Evolutionary conservation across 2,113 vertebrate species (phyloP).

Genomic region (Xyliphius kryptos): DNA sequence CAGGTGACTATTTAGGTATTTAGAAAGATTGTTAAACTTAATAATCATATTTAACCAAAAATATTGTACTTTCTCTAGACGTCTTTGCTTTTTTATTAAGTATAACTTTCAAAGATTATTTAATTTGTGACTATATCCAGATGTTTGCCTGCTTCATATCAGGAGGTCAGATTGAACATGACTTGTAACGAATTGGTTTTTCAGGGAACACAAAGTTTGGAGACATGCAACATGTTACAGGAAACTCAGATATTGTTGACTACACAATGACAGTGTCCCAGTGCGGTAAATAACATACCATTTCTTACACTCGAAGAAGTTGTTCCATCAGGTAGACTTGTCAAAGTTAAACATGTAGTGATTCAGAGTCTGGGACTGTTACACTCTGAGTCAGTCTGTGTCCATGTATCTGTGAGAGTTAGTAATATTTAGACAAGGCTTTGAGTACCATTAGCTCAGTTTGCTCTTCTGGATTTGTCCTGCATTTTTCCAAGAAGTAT

Average conservation of each 20-base stretch:
- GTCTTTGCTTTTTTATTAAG: not conserved
- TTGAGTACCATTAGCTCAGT: not conserved
- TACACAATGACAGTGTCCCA: conserved; percentile 15
- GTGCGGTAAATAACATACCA: conserved; percentile 16
- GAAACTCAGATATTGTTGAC: conserved; percentile 17
- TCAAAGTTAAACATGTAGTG: conserved; percentile 27
- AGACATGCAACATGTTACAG: conserved; percentile 16
- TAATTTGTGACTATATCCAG: conserved; percentile 1
- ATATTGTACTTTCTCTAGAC: not conserved
- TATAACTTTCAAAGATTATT: not conserved
- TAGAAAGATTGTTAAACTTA: not conserved
- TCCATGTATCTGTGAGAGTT: not conserved
- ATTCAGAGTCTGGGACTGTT: conserved; percentile 30
- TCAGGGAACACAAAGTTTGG: conserved; percentile 19
- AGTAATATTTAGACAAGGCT: not conserved
- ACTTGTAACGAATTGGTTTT: conserved; percentile 15
- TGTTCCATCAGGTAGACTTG: conserved; percentile 19
- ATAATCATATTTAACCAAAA: not conserved
- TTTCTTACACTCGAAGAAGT: conserved; percentile 18
- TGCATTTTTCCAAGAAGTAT: too few relatives aligned
- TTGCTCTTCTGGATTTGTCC: not conserved
- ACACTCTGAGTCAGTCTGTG: conserved; percentile 2
- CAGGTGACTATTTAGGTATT: too few relatives aligned
- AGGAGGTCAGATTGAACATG: not conserved
- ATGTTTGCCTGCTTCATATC: conserved; percentile 4